Conservation (phyloP, 2,888 invertebrate species). For the Fragum whitleyi region DNA sequence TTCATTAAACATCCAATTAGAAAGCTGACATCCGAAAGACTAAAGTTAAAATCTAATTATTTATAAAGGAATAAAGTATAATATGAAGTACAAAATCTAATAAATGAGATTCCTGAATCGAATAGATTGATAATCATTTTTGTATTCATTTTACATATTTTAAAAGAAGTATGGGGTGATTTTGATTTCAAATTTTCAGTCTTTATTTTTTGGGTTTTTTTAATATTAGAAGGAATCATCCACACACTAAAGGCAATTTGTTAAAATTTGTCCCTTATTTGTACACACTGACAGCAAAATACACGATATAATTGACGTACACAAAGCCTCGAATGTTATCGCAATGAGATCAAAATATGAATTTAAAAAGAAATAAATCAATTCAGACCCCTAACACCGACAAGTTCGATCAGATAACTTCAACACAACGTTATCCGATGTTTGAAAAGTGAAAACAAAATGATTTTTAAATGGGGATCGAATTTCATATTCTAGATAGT, state of each 20-base stretch:
- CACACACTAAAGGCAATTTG: conserved; percentile 22
- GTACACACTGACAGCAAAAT: conserved; percentile 24
- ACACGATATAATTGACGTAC: conserved; percentile 20
- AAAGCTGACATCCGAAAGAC: too few species aligned
- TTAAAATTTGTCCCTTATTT: conserved; percentile 4
- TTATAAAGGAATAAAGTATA: too few species aligned
- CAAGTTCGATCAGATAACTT: conserved; percentile 48
- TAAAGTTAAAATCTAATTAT: too few species aligned
- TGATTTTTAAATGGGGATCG: conserved; percentile 64
- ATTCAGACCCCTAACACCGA: background rate
- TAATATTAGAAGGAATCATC: too few species aligned
- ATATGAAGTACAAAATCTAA: too few species aligned
- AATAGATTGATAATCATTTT: too few species aligned
- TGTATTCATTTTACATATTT: too few species aligned
- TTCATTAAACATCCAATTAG: too few species aligned
- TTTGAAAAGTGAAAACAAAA: conserved; percentile 65
- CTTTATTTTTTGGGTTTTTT: too few species aligned
- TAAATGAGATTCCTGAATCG: too few species aligned
- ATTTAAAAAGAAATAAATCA: conserved; percentile 18
- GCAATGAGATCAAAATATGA: conserved; percentile 15
- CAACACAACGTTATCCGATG: conserved; percentile 40
- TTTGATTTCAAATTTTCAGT: too few species aligned
- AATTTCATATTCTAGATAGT: conserved; percentile 40
- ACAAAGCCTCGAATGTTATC: conserved; percentile 11
- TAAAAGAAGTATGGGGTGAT: too few species aligned